Conservation (phyloP, 2,888 invertebrate genomes). For the Campoplex capitator region DNA sequence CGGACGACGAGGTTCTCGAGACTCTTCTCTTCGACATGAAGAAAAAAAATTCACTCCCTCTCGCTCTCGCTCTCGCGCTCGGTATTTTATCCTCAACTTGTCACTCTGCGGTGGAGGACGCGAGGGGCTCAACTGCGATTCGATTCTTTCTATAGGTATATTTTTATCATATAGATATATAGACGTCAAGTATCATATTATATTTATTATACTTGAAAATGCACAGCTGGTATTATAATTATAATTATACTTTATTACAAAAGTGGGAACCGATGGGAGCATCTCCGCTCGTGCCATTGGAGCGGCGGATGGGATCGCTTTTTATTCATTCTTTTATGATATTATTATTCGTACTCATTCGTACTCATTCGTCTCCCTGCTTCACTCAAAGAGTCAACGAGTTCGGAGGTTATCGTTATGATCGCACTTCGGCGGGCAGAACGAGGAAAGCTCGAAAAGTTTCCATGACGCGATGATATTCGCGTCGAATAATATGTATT, state of each 20-base stretch:
- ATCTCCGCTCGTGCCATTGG: slow-evolving; percentile 50
- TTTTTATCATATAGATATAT: neutral
- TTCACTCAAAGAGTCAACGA: slow-evolving; percentile 63
- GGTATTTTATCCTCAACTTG: slow-evolving; percentile 49
- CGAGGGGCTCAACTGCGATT: slow-evolving; percentile 59
- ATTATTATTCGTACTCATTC: slow-evolving; percentile 1
- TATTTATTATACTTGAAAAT: slow-evolving; percentile 46
- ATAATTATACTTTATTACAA: slow-evolving; percentile 22
- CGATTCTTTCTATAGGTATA: slow-evolving; percentile 54
- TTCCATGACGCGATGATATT: slow-evolving; percentile 37
- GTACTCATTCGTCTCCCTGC: slow-evolving; percentile 48
- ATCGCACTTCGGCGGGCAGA: slow-evolving; percentile 39
- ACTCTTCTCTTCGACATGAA: slow-evolving; percentile 48
- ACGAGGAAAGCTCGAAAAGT: slow-evolving; percentile 45
- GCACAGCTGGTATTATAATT: slow-evolving; percentile 39
- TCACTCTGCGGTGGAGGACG: slow-evolving; percentile 33
- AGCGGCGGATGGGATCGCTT: slow-evolving; percentile 37
- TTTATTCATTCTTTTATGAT: neutral
- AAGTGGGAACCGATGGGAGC: slow-evolving; percentile 46
- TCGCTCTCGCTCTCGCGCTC: slow-evolving; percentile 30
- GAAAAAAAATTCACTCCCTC: slow-evolving; percentile 13
- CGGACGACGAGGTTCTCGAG: slow-evolving; percentile 68
- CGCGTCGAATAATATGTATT: neutral
- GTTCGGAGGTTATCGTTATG: slow-evolving; percentile 65
- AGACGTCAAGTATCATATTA: neutral